Evolutionary conservation across 2,888 invertebrate genomes (phyloP).

Genomic region (Ormyrus labotus): DNA sequence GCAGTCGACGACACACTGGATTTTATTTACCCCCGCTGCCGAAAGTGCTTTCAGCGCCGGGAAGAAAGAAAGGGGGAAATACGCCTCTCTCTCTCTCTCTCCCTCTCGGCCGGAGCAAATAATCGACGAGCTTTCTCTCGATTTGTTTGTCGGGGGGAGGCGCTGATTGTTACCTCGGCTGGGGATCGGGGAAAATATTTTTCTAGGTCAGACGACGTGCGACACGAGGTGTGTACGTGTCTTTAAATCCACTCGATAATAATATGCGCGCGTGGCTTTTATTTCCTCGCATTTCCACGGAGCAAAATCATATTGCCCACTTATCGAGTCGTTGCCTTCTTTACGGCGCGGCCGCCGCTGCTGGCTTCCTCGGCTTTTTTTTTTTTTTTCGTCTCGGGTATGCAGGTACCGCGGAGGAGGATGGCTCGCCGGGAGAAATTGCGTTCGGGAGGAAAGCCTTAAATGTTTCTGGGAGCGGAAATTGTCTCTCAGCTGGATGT

Average conservation of each 20-base stretch:
- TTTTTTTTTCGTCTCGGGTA: too few relatives aligned
- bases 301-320: too few relatives aligned
- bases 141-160: neutral
- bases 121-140: neutral
- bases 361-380: neutral
- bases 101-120: neutral
- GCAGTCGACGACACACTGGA: neutral
- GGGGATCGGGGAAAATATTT: neutral
- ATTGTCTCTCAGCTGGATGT: conserved; percentile 40
- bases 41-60: too few relatives aligned
- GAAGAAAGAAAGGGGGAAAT: neutral
- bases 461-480: neutral
- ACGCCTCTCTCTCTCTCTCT: too few relatives aligned
- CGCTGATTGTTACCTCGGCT: neutral
- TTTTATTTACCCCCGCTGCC: conserved; percentile 3
- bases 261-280: too few relatives aligned
- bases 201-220: too few relatives aligned
- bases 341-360: neutral
- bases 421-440: too few relatives aligned
- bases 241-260: too few relatives aligned
- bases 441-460: too few relatives aligned
- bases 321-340: neutral
- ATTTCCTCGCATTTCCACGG: too few relatives aligned
- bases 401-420: too few relatives aligned
- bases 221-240: too few relatives aligned